Evolutionary conservation across 1,140 invertebrate species (phyloP).

Genomic region (Nixonia krombeini): DNA sequence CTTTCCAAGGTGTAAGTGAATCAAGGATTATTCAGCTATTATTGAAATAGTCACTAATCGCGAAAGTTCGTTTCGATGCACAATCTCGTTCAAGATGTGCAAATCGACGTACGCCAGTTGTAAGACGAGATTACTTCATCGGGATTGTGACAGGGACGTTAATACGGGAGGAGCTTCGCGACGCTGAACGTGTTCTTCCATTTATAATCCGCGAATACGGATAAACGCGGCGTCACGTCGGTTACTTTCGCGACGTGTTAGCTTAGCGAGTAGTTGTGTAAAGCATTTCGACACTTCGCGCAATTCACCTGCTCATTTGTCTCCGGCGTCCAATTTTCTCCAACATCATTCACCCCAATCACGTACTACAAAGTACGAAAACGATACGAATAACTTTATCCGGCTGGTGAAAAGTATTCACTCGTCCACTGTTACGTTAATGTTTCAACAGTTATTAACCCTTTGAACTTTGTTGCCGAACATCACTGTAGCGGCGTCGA

Average conservation of each 20-base stretch:
- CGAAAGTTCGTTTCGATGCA: background rate
- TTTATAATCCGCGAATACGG: conserved; percentile 23
- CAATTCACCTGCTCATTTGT: background rate
- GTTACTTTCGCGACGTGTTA: conserved; percentile 19
- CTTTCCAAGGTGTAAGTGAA: too few species aligned
- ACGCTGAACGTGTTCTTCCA: conserved; percentile 23
- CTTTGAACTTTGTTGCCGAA: too few species aligned
- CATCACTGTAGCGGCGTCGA: too few species aligned
- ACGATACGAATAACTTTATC: too few species aligned
- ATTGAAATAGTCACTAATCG: background rate
- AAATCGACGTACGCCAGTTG: conserved; percentile 3
- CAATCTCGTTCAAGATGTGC: conserved; percentile 11
- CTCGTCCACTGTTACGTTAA: too few species aligned
- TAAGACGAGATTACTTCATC: conserved; percentile 5
- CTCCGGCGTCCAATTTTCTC: too few species aligned
- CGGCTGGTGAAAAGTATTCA: too few species aligned
- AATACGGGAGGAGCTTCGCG: conserved; percentile 18
- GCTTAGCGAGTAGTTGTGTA: too few species aligned
- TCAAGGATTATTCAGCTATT: too few species aligned
- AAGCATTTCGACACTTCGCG: conserved; percentile 1
- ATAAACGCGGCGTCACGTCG: conserved; percentile 11
- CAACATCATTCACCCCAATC: too few species aligned
- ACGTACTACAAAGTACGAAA: too few species aligned
- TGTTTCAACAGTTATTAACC: too few species aligned
- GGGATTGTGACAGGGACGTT: conserved; percentile 9